Base-by-base conservation (phyloP, 2,113 vertebrate genomes). In the Erpornis zantholeuca region DNA sequence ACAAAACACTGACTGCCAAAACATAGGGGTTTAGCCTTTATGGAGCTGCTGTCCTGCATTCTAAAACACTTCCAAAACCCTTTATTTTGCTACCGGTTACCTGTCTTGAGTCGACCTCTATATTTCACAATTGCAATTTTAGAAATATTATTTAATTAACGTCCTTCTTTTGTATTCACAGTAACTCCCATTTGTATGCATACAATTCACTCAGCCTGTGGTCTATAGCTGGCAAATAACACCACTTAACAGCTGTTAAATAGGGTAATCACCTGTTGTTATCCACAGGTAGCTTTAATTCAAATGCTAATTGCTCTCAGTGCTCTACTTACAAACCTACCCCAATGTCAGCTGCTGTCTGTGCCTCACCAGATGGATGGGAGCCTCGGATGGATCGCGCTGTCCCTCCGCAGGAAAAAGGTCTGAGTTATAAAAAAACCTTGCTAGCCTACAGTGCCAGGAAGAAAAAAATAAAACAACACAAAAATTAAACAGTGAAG, bases 161-260 rank as follows among this genome's bases (percentile, higher is more conserved):
- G 89, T 71, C 72, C 60, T 60, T 81, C 33, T 56, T 75, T 96
- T 96, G 71, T 78, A 78, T 90, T 61, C 86, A 53, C 64, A 86
- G 44, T 52, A 75, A 92, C 82, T 97, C 44, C 76, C 54, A 96
- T 88, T 86, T 96, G 91, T 63, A 80, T 94, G 77, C 89, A 86
- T 8, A 95, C 88, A 96, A 92, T 24, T 94, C 93, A 70, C 95
- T 85, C 92, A 24, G 85, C 33, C 95, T 83, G 91, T 38, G 66
- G 85, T 92, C 96, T 91, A 11, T 76, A 57, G 72, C 81, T 96
- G 88, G 96, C 82, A 97, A 97, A 90, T 92, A 97, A 94, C 94
- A 97, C 92, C 86, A 96, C 92, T 98, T 97, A 97, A 71, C 97
- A 98, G 97, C 96, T 97, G 96, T 96, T 98, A 97, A 97, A 96